phyloP scores from a whole-genome alignment of 2,113 vertebrate species.

The Edolisoma coerulescens region DNA sequence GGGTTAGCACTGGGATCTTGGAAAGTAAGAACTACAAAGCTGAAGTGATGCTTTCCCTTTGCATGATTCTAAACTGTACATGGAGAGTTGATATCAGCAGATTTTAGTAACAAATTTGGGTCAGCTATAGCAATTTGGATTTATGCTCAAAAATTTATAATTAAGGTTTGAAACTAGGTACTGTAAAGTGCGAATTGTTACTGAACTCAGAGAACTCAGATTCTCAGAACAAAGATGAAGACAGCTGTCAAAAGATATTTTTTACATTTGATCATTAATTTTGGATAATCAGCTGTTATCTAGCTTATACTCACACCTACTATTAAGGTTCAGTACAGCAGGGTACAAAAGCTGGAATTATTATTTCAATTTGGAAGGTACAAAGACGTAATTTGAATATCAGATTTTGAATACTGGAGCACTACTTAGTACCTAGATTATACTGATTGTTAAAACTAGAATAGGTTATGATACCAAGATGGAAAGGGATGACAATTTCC shows the following conservation, averaged over 20 bases:
- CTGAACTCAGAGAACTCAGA: not conserved
- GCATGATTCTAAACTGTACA: not conserved
- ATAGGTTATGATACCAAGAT: not conserved
- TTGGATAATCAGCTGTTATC: not conserved
- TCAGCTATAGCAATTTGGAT: not conserved
- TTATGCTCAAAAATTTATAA: not conserved
- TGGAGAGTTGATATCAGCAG: not conserved
- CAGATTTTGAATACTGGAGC: not conserved
- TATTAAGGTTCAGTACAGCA: not conserved
- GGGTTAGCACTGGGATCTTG: not conserved
- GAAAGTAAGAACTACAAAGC: not conserved
- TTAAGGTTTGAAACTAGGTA: not conserved
- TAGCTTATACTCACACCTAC: not conserved
- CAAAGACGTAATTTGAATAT: not conserved
- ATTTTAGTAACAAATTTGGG: not conserved
- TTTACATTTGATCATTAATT: not conserved
- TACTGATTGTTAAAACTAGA: not conserved
- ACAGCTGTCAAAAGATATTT: not conserved
- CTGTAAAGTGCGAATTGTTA: not conserved
- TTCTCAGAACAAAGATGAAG: not conserved
- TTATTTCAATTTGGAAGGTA: not conserved
- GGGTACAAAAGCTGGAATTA: not conserved
- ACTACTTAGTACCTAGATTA: not conserved
- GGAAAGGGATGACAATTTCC: not conserved
- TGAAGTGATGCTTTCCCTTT: not conserved